Percentiles rank a stretch among this genome's conserved stretches.
Evolutionary conservation across 2,113 vertebrate genomes (phyloP).

Genomic region (Abramis brama): DNA sequence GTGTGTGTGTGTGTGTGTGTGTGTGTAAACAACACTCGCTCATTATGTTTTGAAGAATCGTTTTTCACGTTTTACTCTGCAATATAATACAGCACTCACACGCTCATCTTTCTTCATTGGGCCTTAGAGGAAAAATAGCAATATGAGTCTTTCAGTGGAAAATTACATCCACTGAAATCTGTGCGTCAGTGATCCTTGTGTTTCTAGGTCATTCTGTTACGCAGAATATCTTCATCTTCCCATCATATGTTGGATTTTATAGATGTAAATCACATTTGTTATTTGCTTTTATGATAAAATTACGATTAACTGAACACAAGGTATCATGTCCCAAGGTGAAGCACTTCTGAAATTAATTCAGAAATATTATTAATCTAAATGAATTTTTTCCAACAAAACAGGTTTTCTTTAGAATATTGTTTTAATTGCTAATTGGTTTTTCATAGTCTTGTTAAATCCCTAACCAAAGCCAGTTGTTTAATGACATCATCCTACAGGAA

Average conservation of each 20-base stretch:
- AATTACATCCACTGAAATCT: not conserved
- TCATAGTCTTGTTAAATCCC: not conserved
- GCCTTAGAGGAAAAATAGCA: constrained; percentile 25
- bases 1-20: too few species aligned
- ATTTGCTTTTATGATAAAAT: not conserved
- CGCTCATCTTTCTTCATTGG: constrained; percentile 39
- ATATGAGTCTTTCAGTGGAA: constrained; percentile 9
- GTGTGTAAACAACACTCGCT: not conserved
- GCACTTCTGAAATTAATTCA: not conserved
- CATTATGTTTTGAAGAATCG: constrained; percentile 34
- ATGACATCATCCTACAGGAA: too few species aligned
- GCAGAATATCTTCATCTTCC: not conserved
- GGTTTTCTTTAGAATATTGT: not conserved
- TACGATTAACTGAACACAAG: not conserved
- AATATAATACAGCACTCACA: constrained; percentile 21
- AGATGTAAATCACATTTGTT: not conserved
- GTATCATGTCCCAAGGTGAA: not conserved
- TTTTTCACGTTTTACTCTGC: constrained; percentile 22
- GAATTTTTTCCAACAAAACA: not conserved
- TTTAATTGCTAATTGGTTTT: not conserved
- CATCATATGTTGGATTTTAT: not conserved
- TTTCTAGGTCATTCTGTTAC: constrained; percentile 9
- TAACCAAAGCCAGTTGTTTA: too few species aligned
- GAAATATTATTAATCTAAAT: not conserved
- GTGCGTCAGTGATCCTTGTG: constrained; percentile 9